Percentiles rank a stretch among this genome's conserved stretches.
Evolutionary conservation across 2,888 invertebrate genomes (phyloP).

Genomic region (Hanleya hanleyi): DNA sequence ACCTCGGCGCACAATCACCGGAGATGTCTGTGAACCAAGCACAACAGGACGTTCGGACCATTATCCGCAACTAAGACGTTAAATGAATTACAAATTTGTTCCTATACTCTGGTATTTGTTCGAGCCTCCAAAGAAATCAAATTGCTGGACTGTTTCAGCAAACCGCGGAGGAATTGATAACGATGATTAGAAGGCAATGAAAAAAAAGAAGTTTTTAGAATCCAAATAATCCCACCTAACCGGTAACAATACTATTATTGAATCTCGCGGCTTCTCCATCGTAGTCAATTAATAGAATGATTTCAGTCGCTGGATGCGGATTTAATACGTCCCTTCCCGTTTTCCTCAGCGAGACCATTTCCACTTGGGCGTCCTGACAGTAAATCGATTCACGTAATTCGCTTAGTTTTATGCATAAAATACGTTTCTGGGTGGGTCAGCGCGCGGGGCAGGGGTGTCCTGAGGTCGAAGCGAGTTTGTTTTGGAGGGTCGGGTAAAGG

Average conservation of each 20-base stretch:
- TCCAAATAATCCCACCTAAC: neutral
- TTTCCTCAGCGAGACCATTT: neutral
- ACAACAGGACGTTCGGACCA: too few relatives aligned
- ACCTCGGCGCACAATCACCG: too few relatives aligned
- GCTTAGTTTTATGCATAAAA: constrained; percentile 13
- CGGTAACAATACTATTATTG: constrained; percentile 5
- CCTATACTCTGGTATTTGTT: too few relatives aligned
- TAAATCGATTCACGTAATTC: constrained; percentile 6
- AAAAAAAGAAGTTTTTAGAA: neutral
- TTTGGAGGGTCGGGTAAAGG: neutral
- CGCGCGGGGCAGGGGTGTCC: neutral
- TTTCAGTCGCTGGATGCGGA: neutral
- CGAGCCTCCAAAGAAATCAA: neutral
- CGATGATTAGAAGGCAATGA: neutral
- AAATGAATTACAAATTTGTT: too few relatives aligned
- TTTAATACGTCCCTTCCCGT: neutral
- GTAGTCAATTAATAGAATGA: neutral
- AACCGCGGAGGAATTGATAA: neutral
- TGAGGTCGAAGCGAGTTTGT: neutral
- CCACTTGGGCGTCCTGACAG: neutral
- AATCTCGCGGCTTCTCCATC: neutral
- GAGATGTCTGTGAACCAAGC: too few relatives aligned
- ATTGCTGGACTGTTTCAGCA: neutral
- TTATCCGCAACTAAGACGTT: too few relatives aligned
- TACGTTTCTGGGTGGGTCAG: constrained; percentile 8